Conservation (phyloP, 2,113 vertebrate genomes). For the Ailuropoda melanoleuca region DNA sequence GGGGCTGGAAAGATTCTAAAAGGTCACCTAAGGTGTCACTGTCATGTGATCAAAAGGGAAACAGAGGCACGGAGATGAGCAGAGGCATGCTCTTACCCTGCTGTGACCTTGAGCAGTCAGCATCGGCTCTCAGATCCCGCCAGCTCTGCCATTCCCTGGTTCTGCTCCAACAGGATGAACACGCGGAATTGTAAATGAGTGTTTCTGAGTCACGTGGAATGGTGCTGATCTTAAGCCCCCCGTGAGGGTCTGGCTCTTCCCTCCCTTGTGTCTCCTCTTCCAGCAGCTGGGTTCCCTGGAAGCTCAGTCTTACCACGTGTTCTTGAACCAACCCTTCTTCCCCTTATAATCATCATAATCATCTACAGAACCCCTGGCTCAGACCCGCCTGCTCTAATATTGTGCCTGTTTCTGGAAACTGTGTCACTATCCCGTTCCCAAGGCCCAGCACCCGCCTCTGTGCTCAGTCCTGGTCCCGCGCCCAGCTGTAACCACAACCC, state of each 20-base stretch:
- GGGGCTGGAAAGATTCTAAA: not conserved
- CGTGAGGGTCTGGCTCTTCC: not conserved
- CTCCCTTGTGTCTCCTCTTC: not conserved
- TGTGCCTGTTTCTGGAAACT: not conserved
- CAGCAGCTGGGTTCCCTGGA: not conserved
- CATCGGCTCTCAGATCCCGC: not conserved
- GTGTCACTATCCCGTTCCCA: not conserved
- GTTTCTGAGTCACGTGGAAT: not conserved
- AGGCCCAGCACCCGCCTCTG: not conserved
- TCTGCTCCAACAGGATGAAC: not conserved
- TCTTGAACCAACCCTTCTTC: not conserved
- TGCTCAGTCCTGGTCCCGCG: not conserved
- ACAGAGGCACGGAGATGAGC: not conserved
- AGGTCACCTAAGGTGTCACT: not conserved
- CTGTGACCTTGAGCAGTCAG: not conserved
- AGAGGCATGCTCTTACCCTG: not conserved
- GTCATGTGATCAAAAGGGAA: not conserved
- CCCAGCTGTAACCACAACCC: not conserved
- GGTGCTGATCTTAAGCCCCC: accelerated
- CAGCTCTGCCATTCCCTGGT: not conserved
- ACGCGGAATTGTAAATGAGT: not conserved
- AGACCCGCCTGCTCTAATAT: not conserved
- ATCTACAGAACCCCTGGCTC: not conserved
- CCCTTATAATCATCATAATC: not conserved
- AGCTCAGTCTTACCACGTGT: not conserved